Conservation (phyloP, 2,113 vertebrate species). For the Pangasianodon hypophthalmus region DNA sequence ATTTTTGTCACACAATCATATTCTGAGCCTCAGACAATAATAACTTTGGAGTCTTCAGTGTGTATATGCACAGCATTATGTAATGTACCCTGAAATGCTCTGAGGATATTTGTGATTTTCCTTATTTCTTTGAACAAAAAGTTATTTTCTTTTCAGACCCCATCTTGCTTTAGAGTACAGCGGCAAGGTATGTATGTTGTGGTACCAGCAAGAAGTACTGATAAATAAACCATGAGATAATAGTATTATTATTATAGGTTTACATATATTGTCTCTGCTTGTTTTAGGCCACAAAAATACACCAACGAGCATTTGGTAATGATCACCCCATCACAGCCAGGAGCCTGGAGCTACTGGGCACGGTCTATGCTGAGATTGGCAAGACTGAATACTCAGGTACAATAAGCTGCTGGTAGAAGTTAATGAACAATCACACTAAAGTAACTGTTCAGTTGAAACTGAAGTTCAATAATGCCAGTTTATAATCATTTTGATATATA, state of each 20-base stretch:
- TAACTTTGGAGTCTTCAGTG: background rate
- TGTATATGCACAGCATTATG: background rate
- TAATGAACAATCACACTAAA: background rate
- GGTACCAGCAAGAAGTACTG: background rate
- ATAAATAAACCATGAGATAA: background rate
- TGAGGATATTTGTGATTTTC: background rate
- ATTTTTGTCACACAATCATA: background rate
- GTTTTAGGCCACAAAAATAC: slow-evolving; percentile 79
- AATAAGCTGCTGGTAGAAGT: background rate
- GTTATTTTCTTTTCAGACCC: slow-evolving; percentile 68
- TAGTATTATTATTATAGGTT: background rate
- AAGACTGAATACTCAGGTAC: slow-evolving; percentile 81
- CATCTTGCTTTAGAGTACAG: slow-evolving; percentile 79
- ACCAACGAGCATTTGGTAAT: slow-evolving; percentile 75
- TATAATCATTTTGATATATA: too few relatives aligned
- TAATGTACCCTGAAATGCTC: background rate
- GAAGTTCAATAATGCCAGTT: background rate
- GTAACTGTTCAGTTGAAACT: background rate
- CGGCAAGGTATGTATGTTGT: slow-evolving; percentile 71
- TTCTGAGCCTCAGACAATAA: background rate
- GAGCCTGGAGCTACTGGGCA: slow-evolving; percentile 79
- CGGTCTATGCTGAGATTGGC: slow-evolving; percentile 76
- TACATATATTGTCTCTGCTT: slow-evolving; percentile 4
- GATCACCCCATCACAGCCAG: slow-evolving; percentile 74
- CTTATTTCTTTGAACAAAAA: background rate